Percentiles rank a stretch among this genome's conserved stretches.
These are phyloP conservation scores for Anas flavirostris DNA, from an alignment of 2,797 vertebrate species.

Conservation along the genomic window DNA sequence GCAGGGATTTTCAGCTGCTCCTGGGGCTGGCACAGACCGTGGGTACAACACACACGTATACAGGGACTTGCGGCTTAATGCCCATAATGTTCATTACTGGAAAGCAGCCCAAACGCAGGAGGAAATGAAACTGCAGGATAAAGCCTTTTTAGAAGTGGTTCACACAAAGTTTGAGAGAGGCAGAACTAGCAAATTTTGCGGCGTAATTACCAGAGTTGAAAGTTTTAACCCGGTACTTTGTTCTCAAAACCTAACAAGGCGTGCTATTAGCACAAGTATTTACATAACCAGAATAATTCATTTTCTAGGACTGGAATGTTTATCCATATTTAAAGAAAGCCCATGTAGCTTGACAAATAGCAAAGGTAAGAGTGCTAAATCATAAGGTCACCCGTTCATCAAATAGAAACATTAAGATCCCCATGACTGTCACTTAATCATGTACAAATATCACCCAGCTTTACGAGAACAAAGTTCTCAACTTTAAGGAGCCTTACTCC, in stretches of 20 bases:
- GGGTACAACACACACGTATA: accelerated
- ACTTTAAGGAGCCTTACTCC: neutral
- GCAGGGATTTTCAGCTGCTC: neutral
- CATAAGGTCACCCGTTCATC: neutral
- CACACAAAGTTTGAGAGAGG: neutral
- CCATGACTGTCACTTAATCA: neutral
- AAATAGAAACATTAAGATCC: neutral
- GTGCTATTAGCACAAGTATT: neutral
- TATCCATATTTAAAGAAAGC: neutral
- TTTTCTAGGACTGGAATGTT: neutral
- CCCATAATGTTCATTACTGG: neutral
- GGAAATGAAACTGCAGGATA: neutral
- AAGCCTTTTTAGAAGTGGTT: neutral
- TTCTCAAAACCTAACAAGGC: neutral
- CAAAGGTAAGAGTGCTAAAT: neutral
- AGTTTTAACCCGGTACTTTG: neutral
- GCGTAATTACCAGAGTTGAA: neutral
- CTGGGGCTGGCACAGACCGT: neutral
- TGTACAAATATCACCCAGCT: neutral
- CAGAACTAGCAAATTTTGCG: neutral
- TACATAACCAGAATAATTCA: neutral
- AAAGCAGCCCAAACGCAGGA: neutral
- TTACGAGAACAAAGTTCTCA: neutral
- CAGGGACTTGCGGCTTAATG: neutral
- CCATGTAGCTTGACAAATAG: neutral